These are phyloP conservation scores for Centropus bengalensis DNA, from an alignment of 2,113 vertebrate species.

Conservation along the genomic window DNA sequence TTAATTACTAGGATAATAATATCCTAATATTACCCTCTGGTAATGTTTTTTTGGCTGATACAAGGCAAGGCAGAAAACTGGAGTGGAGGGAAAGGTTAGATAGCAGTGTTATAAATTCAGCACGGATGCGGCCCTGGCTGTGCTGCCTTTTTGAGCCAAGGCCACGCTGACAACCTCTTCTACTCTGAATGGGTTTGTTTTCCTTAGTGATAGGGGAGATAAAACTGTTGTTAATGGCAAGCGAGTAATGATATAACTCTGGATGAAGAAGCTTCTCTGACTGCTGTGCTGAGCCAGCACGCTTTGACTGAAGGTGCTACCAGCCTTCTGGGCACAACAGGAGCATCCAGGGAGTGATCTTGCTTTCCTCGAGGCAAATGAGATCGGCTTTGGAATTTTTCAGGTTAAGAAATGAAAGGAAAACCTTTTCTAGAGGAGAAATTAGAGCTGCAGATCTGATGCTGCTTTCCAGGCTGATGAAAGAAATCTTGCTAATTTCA, in stretches of 20 bases:
- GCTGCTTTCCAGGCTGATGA: not conserved
- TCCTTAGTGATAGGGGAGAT: conserved; percentile 25
- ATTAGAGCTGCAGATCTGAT: not conserved
- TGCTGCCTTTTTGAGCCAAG: not conserved
- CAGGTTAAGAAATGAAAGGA: not conserved
- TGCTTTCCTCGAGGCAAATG: not conserved
- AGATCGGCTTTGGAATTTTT: not conserved
- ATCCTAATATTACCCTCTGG: not conserved
- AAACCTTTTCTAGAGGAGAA: not conserved
- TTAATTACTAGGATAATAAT: not conserved
- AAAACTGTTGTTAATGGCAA: conserved; percentile 38
- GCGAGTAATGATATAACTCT: not conserved
- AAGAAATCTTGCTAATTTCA: not conserved
- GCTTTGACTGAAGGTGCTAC: not conserved
- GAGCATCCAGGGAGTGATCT: not conserved
- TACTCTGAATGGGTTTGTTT: not conserved
- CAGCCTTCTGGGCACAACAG: not conserved
- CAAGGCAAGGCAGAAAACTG: not conserved
- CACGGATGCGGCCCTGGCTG: not conserved
- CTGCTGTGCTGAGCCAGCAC: not conserved
- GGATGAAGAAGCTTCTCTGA: not conserved
- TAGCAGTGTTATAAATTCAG: not conserved
- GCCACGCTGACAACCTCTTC: not conserved
- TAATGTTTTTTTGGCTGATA: not conserved
- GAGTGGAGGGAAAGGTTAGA: not conserved